Base-by-base conservation (phyloP, 2,888 invertebrate genomes). In the Sepiola atlantica region DNA sequence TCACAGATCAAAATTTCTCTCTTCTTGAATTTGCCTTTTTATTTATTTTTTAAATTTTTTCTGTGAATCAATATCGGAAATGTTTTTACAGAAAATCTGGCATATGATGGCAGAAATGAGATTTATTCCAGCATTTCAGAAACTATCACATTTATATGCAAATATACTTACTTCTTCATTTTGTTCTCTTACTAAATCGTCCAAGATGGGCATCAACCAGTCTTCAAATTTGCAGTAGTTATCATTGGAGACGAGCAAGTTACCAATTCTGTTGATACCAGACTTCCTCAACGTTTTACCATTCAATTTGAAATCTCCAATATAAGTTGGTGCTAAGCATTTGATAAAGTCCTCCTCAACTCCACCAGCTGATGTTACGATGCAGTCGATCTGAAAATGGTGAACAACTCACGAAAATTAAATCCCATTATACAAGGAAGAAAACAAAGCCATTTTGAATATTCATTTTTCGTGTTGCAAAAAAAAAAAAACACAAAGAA, bases 331-430 rank as follows among this genome's bases (percentile, higher is more conserved):
- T 2, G 99, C 99, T 94, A 99, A 98, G 97, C 99, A 99, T 98
- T 99, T 99, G 92, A 99, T 99, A 93, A 99, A 98, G 97, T 99
- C 99, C 97, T 99, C 99, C 97, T 99, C 99, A 0, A 99, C 98
- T 0, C 99, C 99, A 0, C 99, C 99, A 0, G 99, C 99, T 24
- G 99, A 99, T 0, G 99, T 99, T 0, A 99, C 99, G 95, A 99
- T 98, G 97, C 99, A 99, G 97, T 99, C 99, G 61, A 99, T 98
- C 98, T 98, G 96, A 94, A 16, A 77, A 12, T n/a, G 21, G 61
- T 61, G 28, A 10, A 61, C 61, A 57, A 20, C 57, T 57, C 24
- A 57, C 6, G 20, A 57, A 6, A 20, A 57, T 6, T 8, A 77
- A 77, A n/a, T n/a, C n/a, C n/a, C 2, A 77, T 32, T 45, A 16